Evolutionary conservation across 2,888 invertebrate species (phyloP).

Genomic region (Portevinia maculata): DNA sequence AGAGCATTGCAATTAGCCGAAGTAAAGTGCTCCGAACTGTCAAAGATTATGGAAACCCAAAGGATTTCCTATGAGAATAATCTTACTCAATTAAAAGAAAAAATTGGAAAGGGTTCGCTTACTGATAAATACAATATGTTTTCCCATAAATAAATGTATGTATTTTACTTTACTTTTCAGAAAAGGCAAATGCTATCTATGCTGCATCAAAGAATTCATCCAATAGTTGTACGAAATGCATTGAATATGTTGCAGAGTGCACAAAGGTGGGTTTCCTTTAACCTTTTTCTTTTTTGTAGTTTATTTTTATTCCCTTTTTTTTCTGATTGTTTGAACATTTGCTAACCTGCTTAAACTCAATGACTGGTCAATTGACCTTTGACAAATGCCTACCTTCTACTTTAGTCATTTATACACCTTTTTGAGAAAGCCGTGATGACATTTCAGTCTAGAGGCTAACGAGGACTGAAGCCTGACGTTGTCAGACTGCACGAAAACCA

Average conservation of each 20-base stretch:
- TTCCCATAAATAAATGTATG: too few species aligned
- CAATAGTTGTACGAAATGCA: slow-evolving; percentile 79
- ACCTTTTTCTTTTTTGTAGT: not conserved
- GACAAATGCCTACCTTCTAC: too few species aligned
- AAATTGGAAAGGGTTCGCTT: slow-evolving; percentile 77
- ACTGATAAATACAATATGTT: too few species aligned
- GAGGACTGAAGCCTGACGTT: too few species aligned
- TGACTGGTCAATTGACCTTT: too few species aligned
- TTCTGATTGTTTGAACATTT: not conserved
- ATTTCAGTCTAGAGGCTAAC: too few species aligned
- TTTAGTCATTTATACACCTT: too few species aligned
- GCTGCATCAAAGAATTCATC: slow-evolving; percentile 61
- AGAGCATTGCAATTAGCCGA: slow-evolving; percentile 80
- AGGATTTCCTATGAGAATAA: slow-evolving; percentile 81
- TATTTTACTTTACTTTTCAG: slow-evolving; percentile 27
- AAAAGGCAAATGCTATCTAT: slow-evolving; percentile 75
- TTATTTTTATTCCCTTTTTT: not conserved
- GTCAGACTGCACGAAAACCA: too few species aligned
- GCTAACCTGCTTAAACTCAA: too few species aligned
- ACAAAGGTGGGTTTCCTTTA: slow-evolving; percentile 77
- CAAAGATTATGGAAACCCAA: slow-evolving; percentile 84
- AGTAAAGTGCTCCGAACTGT: slow-evolving; percentile 79
- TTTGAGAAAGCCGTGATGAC: too few species aligned
- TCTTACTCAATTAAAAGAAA: slow-evolving; percentile 77
- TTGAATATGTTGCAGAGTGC: slow-evolving; percentile 78